A percentile compares a stretch with the other conserved stretches of the same genome.
Evolutionary conservation across 2,888 invertebrate species (phyloP).

Genomic region (Torymus aiolomorphi): DNA sequence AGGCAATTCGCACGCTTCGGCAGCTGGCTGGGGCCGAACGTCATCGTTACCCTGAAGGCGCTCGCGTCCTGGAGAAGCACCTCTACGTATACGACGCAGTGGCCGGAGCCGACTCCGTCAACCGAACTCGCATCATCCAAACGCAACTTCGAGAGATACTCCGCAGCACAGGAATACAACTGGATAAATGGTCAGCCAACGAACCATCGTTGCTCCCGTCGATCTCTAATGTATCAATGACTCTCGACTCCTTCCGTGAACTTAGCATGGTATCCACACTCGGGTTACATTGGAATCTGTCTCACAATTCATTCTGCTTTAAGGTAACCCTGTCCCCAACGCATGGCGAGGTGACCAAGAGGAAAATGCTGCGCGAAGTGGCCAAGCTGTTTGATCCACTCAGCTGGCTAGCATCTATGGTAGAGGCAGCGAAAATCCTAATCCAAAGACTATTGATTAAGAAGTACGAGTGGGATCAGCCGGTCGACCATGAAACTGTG

Average conservation of each 20-base stretch:
- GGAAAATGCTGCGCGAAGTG: background rate
- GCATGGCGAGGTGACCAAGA: background rate
- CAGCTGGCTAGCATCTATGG: background rate
- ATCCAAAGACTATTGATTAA: background rate
- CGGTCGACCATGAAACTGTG: no score
- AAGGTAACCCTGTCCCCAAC: background rate
- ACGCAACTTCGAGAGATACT: slow-evolving; percentile 37
- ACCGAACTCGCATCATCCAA: background rate
- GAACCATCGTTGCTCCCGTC: background rate
- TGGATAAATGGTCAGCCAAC: slow-evolving; percentile 1
- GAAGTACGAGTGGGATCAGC: background rate
- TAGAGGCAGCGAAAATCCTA: background rate
- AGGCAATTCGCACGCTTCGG: background rate
- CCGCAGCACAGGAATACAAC: background rate
- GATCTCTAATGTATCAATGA: no score
- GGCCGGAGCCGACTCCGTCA: background rate
- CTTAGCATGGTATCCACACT: background rate
- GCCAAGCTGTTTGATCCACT: background rate
- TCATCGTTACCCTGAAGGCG: background rate
- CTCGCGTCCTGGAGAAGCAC: background rate
- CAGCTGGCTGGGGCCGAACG: background rate
- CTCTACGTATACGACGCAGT: slow-evolving; percentile 5
- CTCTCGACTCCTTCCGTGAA: no score
- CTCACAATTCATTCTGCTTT: background rate
- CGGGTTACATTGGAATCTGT: background rate